These are phyloP conservation scores for Temnothorax ravouxi DNA, from an alignment of 2,888 invertebrate genomes.

Conservation along the genomic window DNA sequence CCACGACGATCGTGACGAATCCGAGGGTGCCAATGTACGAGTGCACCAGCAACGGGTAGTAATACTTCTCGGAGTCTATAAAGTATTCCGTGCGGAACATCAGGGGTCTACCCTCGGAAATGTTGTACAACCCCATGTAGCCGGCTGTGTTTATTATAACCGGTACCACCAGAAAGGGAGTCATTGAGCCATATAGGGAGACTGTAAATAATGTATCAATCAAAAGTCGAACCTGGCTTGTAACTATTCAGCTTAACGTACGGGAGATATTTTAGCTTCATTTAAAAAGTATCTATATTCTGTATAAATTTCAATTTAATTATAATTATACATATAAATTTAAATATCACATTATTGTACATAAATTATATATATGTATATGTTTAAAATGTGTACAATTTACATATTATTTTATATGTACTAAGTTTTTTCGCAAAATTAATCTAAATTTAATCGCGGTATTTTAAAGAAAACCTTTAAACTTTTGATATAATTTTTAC, in stretches of 20 bases:
- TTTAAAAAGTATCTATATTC: background rate
- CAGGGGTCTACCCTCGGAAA: slow-evolving; percentile 48
- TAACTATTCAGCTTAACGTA: background rate
- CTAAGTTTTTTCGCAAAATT: background rate
- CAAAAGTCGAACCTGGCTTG: background rate
- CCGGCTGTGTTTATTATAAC: slow-evolving; percentile 54
- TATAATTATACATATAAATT: background rate
- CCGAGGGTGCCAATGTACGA: slow-evolving; percentile 61
- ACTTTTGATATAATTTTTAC: slow-evolving; percentile 41
- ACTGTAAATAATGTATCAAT: slow-evolving; percentile 50
- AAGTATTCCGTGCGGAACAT: slow-evolving; percentile 66
- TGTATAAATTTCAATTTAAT: background rate
- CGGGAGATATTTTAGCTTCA: background rate
- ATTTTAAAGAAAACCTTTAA: background rate
- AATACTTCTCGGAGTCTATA: slow-evolving; percentile 66
- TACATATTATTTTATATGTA: background rate
- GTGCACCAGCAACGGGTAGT: slow-evolving; percentile 64
- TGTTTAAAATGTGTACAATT: background rate
- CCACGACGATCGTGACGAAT: slow-evolving; percentile 62
- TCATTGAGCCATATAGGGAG: slow-evolving; percentile 63
- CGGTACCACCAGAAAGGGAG: slow-evolving; percentile 65
- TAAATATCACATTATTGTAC: background rate
- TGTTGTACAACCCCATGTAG: slow-evolving; percentile 56
- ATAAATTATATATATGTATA: background rate
- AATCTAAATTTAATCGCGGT: background rate